Base-by-base conservation (phyloP, 2,888 invertebrate genomes). In the Lapara coniferarum region DNA sequence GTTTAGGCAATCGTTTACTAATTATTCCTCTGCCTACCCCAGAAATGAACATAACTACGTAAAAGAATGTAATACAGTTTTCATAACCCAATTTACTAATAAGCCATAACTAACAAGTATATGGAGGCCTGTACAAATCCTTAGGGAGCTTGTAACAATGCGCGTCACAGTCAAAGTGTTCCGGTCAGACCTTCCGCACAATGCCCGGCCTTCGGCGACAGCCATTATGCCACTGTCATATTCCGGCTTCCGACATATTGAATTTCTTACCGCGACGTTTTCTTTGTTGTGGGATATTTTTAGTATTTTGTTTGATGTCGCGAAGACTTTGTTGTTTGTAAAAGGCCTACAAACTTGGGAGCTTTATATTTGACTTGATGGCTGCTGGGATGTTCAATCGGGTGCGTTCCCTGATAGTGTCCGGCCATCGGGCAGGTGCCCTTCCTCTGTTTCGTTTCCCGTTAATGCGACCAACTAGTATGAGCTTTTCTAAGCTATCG, bases 111-210 rank as follows among this genome's bases (percentile, higher is more conserved):
- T 46, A 49, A 19, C 19, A 49, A 63, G 46, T 46, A 59, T 59
- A 44, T 13, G 25, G 46, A 63, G 46, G 59, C 46, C 46, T 63
- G 63, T 63, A 76, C 70, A 70, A 76, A 78, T 69, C 69, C 14
- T 70, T 57, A 59, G 25, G 70, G 55, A 74, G 76, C 74, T 53
- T 57, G 73, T 72, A 83, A 90, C 89, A 91, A 90, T 85, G 85
- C 85, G 82, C 85, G 88, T 89, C 87, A 82, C 81, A 77, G 88
- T 83, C 85, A 85, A 85, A 85, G 83, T 82, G 86, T 85, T 85
- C 85, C 84, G 82, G 83, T 75, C 77, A 81, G 79, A 75, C 78
- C 74, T 79, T 81, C 77, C 77, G 78, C 79, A 81, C 83, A 79
- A 78, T 80, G 63, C 68, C 76, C 73, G 67, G 66, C 66, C 53